A percentile compares a stretch with the other conserved stretches of the same genome.
phyloP scores from a whole-genome alignment of 2,797 vertebrate genomes.

The Micrastur ruficollis region DNA sequence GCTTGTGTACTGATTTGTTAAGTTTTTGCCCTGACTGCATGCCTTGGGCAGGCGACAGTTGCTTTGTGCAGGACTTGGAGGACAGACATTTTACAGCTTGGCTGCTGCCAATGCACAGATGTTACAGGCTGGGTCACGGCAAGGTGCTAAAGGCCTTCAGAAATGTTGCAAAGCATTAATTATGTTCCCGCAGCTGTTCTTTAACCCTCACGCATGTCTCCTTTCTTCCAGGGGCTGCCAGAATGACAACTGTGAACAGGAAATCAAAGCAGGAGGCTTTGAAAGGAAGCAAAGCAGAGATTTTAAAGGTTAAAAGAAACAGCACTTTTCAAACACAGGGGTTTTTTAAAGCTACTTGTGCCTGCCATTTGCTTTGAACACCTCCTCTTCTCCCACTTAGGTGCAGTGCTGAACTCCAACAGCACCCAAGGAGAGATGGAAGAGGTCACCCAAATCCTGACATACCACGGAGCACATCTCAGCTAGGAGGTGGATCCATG shows the following conservation, averaged over 20 bases:
- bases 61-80: constrained; percentile 37
- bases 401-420: not conserved
- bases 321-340: not conserved
- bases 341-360: not conserved
- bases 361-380: not conserved
- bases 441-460: not conserved
- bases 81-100: constrained; percentile 64
- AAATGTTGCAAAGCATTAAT: constrained; percentile 73
- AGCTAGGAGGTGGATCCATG: not conserved
- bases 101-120: constrained; percentile 73
- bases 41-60: constrained; percentile 42
- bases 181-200: constrained; percentile 73
- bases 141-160: constrained; percentile 73
- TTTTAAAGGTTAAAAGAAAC: constrained; percentile 57
- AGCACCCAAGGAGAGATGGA: not conserved
- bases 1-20: constrained; percentile 40
- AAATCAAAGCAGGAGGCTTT: constrained; percentile 44
- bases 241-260: constrained; percentile 30
- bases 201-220: constrained; percentile 27
- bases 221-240: constrained; percentile 53
- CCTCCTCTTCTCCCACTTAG: not conserved
- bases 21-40: constrained; percentile 19
- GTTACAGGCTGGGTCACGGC: constrained; percentile 66
- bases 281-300: constrained; percentile 11
- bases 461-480: not conserved